Conservation (phyloP, 2,113 vertebrate species). For the Amphilophus citrinellus region DNA sequence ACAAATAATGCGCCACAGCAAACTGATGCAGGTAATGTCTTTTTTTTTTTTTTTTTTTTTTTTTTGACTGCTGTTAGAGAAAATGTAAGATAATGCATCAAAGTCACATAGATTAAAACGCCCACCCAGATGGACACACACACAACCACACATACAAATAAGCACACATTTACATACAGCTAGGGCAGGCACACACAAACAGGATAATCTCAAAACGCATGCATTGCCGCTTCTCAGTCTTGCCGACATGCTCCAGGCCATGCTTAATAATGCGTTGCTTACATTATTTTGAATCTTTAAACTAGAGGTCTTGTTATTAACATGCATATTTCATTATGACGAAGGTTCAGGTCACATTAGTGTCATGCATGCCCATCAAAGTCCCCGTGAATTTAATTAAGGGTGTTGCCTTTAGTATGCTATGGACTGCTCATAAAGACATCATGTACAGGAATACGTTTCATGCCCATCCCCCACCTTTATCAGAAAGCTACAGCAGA, state of each 20-base stretch:
- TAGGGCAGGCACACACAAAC: constrained; percentile 4
- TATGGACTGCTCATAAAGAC: constrained; percentile 21
- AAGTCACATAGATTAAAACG: constrained; percentile 56
- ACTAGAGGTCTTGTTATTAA: constrained; percentile 56
- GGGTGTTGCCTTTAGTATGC: constrained; percentile 42
- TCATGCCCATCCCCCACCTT: constrained; percentile 17
- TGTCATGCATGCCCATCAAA: constrained; percentile 40
- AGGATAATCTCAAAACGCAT: constrained; percentile 41
- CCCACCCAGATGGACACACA: constrained; percentile 40
- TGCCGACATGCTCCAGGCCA: constrained; percentile 14
- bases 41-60: constrained; percentile 10
- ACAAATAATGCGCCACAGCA: constrained; percentile 8
- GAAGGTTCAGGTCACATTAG: constrained; percentile 50
- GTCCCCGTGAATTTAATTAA: constrained; percentile 53
- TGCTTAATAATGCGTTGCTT: constrained; percentile 64
- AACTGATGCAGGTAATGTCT: constrained; percentile 29
- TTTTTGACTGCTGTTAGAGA: constrained; percentile 15
- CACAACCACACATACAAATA: background rate
- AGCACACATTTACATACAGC: background rate
- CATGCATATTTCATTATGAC: constrained; percentile 64
- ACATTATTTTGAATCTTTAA: constrained; percentile 69
- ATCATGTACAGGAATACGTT: constrained; percentile 12
- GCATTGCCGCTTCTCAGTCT: constrained; percentile 53
- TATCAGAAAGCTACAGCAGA: background rate
- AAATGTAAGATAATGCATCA: constrained; percentile 45